These are phyloP conservation scores for Belonocnema kinseyi DNA, from an alignment of 1,140 invertebrate genomes.

Conservation along the genomic window DNA sequence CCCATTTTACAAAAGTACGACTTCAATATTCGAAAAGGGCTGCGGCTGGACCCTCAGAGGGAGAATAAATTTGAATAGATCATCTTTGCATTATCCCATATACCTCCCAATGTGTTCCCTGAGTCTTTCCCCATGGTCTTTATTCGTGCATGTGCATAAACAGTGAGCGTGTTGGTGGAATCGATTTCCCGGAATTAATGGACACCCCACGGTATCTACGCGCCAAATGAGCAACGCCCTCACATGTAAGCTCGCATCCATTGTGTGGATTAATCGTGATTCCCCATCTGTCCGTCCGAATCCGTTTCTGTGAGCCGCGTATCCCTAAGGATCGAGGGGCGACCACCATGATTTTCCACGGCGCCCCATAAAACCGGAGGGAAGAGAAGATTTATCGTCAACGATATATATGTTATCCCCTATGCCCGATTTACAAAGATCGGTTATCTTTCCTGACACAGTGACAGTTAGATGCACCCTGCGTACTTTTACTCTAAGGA, in stretches of 20 bases:
- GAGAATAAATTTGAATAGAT: slow-evolving; percentile 30
- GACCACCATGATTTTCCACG: slow-evolving; percentile 66
- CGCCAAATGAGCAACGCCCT: slow-evolving; percentile 71
- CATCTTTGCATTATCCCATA: background rate
- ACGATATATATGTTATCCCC: slow-evolving; percentile 24
- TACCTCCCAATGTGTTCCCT: slow-evolving; percentile 20
- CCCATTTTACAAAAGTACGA: slow-evolving; percentile 9
- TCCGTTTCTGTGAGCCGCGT: slow-evolving; percentile 39
- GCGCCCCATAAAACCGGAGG: slow-evolving; percentile 55
- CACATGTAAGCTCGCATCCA: slow-evolving; percentile 43
- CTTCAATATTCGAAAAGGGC: slow-evolving; percentile 8
- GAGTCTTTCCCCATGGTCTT: background rate
- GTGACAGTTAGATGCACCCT: slow-evolving; percentile 42
- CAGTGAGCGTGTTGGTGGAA: slow-evolving; percentile 8
- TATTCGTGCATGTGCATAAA: background rate
- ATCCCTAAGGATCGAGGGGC: slow-evolving; percentile 41
- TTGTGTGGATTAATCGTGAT: slow-evolving; percentile 64
- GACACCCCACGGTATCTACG: slow-evolving; percentile 54
- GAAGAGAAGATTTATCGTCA: slow-evolving; percentile 58
- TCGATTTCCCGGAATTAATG: slow-evolving; percentile 30
- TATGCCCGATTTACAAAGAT: slow-evolving; percentile 53
- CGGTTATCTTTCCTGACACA: slow-evolving; percentile 44
- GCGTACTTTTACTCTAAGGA: slow-evolving; percentile 19
- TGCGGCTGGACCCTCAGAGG: background rate
- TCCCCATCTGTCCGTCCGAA: slow-evolving; percentile 63